Percentiles rank a stretch among this genome's conserved stretches.
These are phyloP conservation scores for Archips crataeganus DNA, from an alignment of 2,888 invertebrate species.

Conservation along the genomic window DNA sequence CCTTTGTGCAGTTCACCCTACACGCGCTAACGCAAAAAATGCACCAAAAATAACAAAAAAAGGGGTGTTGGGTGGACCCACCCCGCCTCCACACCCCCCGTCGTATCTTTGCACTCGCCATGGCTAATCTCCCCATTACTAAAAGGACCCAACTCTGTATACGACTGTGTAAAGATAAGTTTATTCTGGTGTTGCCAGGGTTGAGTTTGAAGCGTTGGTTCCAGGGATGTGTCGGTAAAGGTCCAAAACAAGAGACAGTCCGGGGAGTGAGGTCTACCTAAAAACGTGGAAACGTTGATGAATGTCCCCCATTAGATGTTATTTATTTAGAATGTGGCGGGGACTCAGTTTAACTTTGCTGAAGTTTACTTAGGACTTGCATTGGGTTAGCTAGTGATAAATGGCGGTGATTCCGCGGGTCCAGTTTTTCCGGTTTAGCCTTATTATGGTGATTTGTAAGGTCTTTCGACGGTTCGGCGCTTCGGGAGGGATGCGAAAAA, in stretches of 20 bases:
- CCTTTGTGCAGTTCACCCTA: slow-evolving; percentile 63
- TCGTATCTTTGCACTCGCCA: slow-evolving; percentile 82
- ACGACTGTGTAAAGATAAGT: slow-evolving; percentile 49
- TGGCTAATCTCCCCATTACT: slow-evolving; percentile 77
- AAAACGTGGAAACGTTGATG: slow-evolving; percentile 86
- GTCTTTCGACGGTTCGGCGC: slow-evolving; percentile 53
- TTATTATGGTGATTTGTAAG: slow-evolving; percentile 80
- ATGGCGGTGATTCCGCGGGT: slow-evolving; percentile 79
- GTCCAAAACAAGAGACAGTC: slow-evolving; percentile 74
- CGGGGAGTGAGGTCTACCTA: slow-evolving; percentile 81
- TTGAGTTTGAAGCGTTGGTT: slow-evolving; percentile 44
- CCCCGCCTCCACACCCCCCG: slow-evolving; percentile 68
- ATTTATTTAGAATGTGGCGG: slow-evolving; percentile 86
- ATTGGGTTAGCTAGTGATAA: slow-evolving; percentile 81
- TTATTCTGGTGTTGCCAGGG: slow-evolving; percentile 45
- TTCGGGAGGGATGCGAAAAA: slow-evolving; percentile 48
- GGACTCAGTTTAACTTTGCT: slow-evolving; percentile 82
- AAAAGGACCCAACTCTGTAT: slow-evolving; percentile 72
- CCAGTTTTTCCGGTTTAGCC: slow-evolving; percentile 78
- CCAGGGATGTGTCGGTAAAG: slow-evolving; percentile 60
- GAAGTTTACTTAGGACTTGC: slow-evolving; percentile 85
- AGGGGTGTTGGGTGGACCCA: slow-evolving; percentile 73
- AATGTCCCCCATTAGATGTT: slow-evolving; percentile 86
- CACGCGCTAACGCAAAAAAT: slow-evolving; percentile 77
- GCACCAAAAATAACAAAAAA: slow-evolving; percentile 77